Evolutionary conservation across 2,113 vertebrate genomes (phyloP), one percentile per base, ranked within the genome.

Genomic region (Callipepla squamata): DNA sequence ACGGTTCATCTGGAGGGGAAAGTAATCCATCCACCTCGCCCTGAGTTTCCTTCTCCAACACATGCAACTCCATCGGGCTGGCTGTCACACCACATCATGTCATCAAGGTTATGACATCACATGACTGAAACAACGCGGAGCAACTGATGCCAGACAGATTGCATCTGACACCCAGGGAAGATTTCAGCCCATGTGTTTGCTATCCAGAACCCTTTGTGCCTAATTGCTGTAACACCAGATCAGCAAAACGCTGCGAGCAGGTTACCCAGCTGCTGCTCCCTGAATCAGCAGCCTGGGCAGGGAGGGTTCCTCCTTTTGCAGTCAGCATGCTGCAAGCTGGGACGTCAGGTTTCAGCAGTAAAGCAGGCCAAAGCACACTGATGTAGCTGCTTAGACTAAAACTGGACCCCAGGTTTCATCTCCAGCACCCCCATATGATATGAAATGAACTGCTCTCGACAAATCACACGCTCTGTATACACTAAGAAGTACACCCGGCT

Each of bases 81-180:
- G 74, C 91, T 93, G 94, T 79, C 86, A 59, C 28, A 76, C 36
- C 38, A 26, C 11, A 90, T 94, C 83, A 4, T 78, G 89, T 68
- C 82, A 73, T 11, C 3, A 0, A 32, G 45, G 66, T 21, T 25
- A 25, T 42, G 86, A 44, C 94, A 87, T 21, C 82, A 25, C 87
- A 62, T 9, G 84, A 68, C 63, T 50, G 72, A 79, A 90, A 80
- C 53, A 85, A 89, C 92, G 67, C 58, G 6, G 55, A 80, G 81
- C 44, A 1, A 73, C 0, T 57, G 75, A 50, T 58, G 79, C 14
- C 55, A 51, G 53, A 30, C 76, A 69, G 79, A 93, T 84, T 44
- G 34, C 15, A 53, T 72, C 3, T 79, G 93, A 73, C 93, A 78
- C 36, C 78, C 45, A 36, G 47, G 47, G 48, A 82, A 85, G 67